A percentile compares a stretch with the other conserved stretches of the same genome.
These are phyloP conservation scores for Phainopepla nitens DNA, from an alignment of 2,113 vertebrate genomes.

Conservation along the genomic window DNA sequence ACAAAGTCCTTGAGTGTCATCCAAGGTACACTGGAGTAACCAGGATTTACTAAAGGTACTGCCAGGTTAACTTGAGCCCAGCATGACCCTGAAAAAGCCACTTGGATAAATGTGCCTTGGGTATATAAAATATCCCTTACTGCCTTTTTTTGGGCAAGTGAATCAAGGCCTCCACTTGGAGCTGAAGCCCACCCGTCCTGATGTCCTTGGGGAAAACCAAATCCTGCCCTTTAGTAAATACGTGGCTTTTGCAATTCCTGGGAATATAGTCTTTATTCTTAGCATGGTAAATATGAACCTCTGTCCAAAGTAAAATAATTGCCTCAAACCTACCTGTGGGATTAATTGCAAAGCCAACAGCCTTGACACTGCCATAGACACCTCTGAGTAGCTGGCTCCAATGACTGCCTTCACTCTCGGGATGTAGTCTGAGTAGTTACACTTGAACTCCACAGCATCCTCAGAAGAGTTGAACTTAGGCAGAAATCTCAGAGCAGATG, in stretches of 20 bases:
- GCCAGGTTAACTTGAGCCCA: not conserved
- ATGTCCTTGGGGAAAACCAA: not conserved
- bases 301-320: not conserved
- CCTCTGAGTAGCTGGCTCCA: slow-evolving; percentile 79
- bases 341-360: slow-evolving; percentile 82
- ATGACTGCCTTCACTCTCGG: slow-evolving; percentile 76
- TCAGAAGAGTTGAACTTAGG: slow-evolving; percentile 60
- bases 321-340: slow-evolving; percentile 76
- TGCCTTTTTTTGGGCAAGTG: not conserved
- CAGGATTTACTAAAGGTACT: not conserved
- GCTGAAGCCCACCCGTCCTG: not conserved
- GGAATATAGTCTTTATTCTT: not conserved
- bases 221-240: not conserved
- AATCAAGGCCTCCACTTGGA: not conserved
- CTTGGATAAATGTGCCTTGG: rapidly evolving
- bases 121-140: not conserved
- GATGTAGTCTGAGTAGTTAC: slow-evolving; percentile 54
- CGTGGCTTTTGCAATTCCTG: not conserved
- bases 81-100: not conserved
- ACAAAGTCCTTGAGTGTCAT: not conserved
- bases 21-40: not conserved
- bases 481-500: slow-evolving; percentile 72
- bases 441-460: slow-evolving; percentile 44
- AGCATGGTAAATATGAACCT: not conserved
- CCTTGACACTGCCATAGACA: slow-evolving; percentile 82